Evolutionary conservation across 1,140 invertebrate genomes (phyloP), one percentile per base, ranked within the genome.

Genomic region (Agrilus planipennis): DNA sequence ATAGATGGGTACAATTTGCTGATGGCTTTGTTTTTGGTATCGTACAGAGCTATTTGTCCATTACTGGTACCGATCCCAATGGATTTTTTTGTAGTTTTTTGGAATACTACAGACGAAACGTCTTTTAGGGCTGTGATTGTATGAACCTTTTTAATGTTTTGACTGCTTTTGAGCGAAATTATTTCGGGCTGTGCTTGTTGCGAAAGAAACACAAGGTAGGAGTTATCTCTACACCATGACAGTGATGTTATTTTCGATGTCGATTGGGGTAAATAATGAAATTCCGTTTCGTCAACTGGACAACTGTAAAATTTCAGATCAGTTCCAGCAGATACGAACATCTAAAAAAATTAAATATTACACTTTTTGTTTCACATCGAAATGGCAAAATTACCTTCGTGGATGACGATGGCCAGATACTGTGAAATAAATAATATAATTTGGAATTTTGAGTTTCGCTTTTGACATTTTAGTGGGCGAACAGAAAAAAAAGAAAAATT

Each of bases 181-280:
- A 52, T 52, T 45, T 49, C 39, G 3, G 50, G 50, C 20, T 34
- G 30, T n/a, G 28, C 36, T 12, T 44, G 39, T 18, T 49, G 34
- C 14, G 41, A 41, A 2, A 52, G 34, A 7, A 46, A 27, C 5
- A 42, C 42, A 6, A 52, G 34, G 19, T 52, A 52, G 11, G 40
- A 39, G 27, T 52, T 49, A 29, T 52, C 50, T 19, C 49, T 45
- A 30, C 46, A 49, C 46, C 46, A 52, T 2, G 42, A 44, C 3
- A 34, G 14, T 14, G 21, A 30, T n/a, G 47, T 32, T 9, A 49
- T 41, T 18, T 35, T 29, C 14, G 36, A 38, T 16, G 17, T 11
- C 16, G 29, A 2, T 3, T 22, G n/a, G 6, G 36, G 36, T 7
- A 12, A 16, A 19, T 38, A 38, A 12, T 15, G 16, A 7, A 38